Evolutionary conservation across 2,113 vertebrate genomes (phyloP), one percentile per base, ranked within the genome.

Genomic region (Bujurquina vittata): DNA sequence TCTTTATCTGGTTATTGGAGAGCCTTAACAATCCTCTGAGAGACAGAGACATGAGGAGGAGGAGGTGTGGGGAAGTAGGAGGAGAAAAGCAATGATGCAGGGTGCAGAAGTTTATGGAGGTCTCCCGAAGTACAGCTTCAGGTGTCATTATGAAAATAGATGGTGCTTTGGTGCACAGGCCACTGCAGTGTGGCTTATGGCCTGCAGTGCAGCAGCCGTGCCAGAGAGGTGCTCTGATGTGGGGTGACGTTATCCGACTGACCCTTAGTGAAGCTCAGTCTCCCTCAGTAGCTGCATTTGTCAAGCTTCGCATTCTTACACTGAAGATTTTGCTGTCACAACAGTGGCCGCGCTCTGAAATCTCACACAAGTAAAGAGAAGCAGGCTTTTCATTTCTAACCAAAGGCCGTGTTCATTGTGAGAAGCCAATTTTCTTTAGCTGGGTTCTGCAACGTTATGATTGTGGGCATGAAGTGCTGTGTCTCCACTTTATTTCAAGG

Each of bases 1-100:
- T 90, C 80, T 92, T 87, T 88, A 79, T 89, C 88, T 89, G 80
- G 62, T 94, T 90, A 89, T 84, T 91, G 88, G 89, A 89, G 83
- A 88, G 83, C 37, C 78, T 82, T 83, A 91, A 93, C 89, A 90
- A 90, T 89, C 87, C 80, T 62, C 83, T 52, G 57, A 12, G 77
- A 93, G 84, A 92, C 81, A 20, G 75, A 84, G 86, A 81, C n/a
- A 55, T 43, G 81, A 81, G 81, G 78, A 81, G 81, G 78, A 80
- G 79, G 52, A 83, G 20, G 10, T n/a, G 79, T 72, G 80, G 59
- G 55, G 37, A 61, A 83, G 63, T 65, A 87, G 20, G 74, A 85
- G 75, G 61, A 87, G 74, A 65, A 90, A 75, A 61, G 85, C 75
- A 79, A 80, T 74, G 88, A 86, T 74, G 84, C 83, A 79, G 77